Conservation (phyloP, 2,888 invertebrate species). For the Rhingia rostrata region DNA sequence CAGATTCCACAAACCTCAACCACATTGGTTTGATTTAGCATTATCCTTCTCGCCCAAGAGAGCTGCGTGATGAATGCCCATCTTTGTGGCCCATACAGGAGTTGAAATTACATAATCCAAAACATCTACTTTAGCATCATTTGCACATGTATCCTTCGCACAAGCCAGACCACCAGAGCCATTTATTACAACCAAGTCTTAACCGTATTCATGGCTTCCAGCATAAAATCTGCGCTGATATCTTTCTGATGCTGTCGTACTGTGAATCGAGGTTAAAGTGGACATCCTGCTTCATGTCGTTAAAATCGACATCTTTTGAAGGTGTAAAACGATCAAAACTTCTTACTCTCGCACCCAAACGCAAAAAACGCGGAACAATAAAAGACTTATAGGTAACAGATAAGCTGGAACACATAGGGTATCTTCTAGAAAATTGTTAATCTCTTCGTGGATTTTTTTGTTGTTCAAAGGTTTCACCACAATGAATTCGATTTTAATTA, state of each 20-base stretch:
- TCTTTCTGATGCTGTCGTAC: background rate
- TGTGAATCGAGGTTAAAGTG: too few species aligned
- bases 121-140: slow-evolving; percentile 93
- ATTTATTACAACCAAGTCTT: slow-evolving; percentile 96
- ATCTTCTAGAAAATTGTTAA: too few species aligned
- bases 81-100: slow-evolving; percentile 91
- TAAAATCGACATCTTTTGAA: too few species aligned
- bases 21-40: slow-evolving; percentile 88
- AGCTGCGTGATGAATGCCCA: slow-evolving; percentile 97
- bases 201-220: slow-evolving; percentile 86
- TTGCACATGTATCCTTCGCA: slow-evolving; percentile 92
- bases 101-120: slow-evolving; percentile 94
- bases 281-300: too few species aligned
- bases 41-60: slow-evolving; percentile 91
- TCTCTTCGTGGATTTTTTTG: too few species aligned
- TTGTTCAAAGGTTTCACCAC: too few species aligned
- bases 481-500: too few species aligned
- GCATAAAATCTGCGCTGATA: slow-evolving; percentile 27
- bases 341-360: too few species aligned
- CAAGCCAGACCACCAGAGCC: slow-evolving; percentile 98
- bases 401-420: too few species aligned
- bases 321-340: too few species aligned
- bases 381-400: too few species aligned
- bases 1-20: slow-evolving; percentile 88
- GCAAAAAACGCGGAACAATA: too few species aligned